A percentile compares a stretch with the other conserved stretches of the same genome.
Conservation (phyloP, 2,888 invertebrate species). For the Ypsolopha sequella region DNA sequence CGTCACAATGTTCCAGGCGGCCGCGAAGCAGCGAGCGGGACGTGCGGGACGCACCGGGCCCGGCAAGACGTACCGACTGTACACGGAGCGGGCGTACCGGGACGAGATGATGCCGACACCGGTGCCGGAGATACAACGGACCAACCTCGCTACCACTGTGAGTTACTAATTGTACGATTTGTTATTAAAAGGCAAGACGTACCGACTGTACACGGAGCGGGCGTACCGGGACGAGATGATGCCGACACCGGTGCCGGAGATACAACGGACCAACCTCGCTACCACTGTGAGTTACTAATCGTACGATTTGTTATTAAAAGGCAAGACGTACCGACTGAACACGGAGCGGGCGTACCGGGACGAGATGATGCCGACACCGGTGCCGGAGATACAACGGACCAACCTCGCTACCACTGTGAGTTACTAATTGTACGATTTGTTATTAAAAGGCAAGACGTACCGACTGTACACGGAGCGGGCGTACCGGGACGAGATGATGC, state of each 20-base stretch:
- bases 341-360: constrained; percentile 98
- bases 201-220: constrained; percentile 96
- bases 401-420: constrained; percentile 92
- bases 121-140: constrained; percentile 98
- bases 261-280: constrained; percentile 97
- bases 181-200: constrained; percentile 98
- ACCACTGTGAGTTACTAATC: constrained; percentile 80
- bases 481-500: constrained; percentile 98
- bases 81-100: constrained; percentile 97
- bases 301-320: no score
- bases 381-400: constrained; percentile 98
- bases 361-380: constrained; percentile 98
- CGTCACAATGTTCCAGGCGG: constrained; percentile 78
- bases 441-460: constrained; percentile 98
- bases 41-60: constrained; percentile 98
- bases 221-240: constrained; percentile 99
- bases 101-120: constrained; percentile 99
- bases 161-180: no score
- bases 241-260: constrained; percentile 98
- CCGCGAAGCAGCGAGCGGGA: constrained; percentile 97
- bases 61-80: constrained; percentile 96
- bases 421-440: no score
- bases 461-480: constrained; percentile 98
- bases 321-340: constrained; percentile 96
- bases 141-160: constrained; percentile 94